Conservation (phyloP, 1,140 invertebrate species). For the Ceratosolen fusciceps region DNA sequence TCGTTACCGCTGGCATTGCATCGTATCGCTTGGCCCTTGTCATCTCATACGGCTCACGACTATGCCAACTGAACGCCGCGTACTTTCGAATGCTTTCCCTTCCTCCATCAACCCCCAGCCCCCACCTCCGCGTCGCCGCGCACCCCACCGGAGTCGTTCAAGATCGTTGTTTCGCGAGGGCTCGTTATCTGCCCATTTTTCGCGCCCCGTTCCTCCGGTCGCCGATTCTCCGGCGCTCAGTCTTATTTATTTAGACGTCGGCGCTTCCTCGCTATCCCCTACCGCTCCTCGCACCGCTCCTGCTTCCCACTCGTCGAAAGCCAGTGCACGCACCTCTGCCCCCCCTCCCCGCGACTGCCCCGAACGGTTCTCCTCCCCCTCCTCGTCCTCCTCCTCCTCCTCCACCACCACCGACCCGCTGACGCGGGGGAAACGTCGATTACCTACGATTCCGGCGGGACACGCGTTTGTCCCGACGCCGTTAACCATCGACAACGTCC, state of each 20-base stretch:
- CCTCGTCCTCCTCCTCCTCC: no score
- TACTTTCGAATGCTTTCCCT: background rate
- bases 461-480: background rate
- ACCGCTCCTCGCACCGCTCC: no score
- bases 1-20: background rate
- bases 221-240: no score
- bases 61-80: background rate
- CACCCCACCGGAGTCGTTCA: no score
- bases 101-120: background rate
- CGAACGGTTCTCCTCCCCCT: no score
- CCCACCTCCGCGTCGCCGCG: no score
- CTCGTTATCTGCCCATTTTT: background rate
- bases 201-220: background rate
- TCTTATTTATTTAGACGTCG: no score
- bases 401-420: no score
- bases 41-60: background rate
- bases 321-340: no score
- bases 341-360: no score
- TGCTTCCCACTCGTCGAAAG: no score
- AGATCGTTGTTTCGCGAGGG: background rate
- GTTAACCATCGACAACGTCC: background rate
- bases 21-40: conserved; percentile 26
- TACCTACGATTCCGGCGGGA: background rate
- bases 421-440: background rate
- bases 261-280: no score